These are phyloP conservation scores for Elymnias hypermnestra DNA, from an alignment of 1,140 invertebrate genomes.

Conservation along the genomic window DNA sequence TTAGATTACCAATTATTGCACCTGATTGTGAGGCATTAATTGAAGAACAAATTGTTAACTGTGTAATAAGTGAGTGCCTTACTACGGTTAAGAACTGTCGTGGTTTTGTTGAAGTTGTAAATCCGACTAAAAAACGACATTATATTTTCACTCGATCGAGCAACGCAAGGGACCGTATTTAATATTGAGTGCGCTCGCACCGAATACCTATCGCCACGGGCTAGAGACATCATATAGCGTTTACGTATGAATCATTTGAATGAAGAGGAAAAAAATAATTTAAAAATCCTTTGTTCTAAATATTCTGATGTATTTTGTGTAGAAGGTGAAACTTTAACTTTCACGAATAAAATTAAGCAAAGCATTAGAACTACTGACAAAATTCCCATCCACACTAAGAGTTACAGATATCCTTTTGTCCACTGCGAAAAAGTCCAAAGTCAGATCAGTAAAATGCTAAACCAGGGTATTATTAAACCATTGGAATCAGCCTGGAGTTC, in stretches of 20 bases:
- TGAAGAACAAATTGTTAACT: slow-evolving; percentile 15
- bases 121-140: slow-evolving; percentile 26
- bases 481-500: no score
- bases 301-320: slow-evolving; percentile 30
- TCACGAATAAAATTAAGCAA: no score
- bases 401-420: no score
- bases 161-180: slow-evolving; percentile 10
- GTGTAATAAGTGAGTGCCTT: neutral
- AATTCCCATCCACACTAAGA: slow-evolving; percentile 27
- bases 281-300: slow-evolving; percentile 16
- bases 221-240: neutral
- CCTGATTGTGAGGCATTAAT: slow-evolving; percentile 24
- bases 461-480: no score
- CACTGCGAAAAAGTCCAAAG: no score
- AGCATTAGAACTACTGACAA: no score
- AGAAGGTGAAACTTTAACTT: slow-evolving; percentile 24
- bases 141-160: slow-evolving; percentile 25
- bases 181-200: neutral
- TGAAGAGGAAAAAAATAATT: slow-evolving; percentile 21
- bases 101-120: slow-evolving; percentile 21
- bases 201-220: no score
- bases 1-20: slow-evolving; percentile 27
- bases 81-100: slow-evolving; percentile 19
- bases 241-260: slow-evolving; percentile 24
- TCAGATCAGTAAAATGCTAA: no score